phyloP scores from a whole-genome alignment of 2,113 vertebrate species.

The Cyprinus carpio region DNA sequence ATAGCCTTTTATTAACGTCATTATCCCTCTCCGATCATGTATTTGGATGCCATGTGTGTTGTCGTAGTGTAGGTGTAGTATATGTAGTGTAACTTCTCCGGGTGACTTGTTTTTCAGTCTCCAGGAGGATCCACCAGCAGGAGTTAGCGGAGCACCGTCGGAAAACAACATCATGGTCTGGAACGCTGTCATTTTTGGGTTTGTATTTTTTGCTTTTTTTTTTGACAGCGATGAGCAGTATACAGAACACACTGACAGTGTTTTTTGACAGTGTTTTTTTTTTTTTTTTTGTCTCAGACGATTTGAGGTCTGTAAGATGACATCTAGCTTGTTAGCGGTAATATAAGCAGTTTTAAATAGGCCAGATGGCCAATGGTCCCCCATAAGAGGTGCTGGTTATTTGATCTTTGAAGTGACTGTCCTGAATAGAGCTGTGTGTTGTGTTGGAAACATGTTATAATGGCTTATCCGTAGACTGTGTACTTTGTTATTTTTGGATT shows the following conservation, averaged over 20 bases:
- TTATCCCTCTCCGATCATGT: neutral
- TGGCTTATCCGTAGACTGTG: conserved; percentile 9
- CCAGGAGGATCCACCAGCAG: conserved; percentile 95
- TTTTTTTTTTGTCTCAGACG: neutral
- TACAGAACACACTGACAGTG: neutral
- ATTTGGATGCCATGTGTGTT: neutral
- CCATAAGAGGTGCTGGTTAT: conserved; percentile 42
- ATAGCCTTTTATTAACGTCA: neutral
- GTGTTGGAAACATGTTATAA: conserved; percentile 14
- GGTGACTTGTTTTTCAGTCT: conserved; percentile 73
- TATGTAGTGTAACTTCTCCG: neutral
- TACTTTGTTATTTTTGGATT: conserved; percentile 12
- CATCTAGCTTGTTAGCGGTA: neutral
- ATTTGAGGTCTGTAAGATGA: neutral
- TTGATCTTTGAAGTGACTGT: conserved; percentile 30
- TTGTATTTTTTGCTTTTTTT: conserved; percentile 62
- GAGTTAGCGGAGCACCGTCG: conserved; percentile 93
- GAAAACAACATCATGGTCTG: conserved; percentile 99
- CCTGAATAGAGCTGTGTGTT: conserved; percentile 7
- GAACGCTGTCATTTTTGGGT: conserved; percentile 99
- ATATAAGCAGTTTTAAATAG: conserved; percentile 28
- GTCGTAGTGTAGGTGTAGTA: neutral
- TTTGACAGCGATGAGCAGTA: no score
- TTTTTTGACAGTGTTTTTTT: no score
- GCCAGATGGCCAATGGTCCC: conserved; percentile 26